Evolutionary conservation across 2,888 invertebrate genomes (phyloP).

Genomic region (Stomorhina lunata): DNA sequence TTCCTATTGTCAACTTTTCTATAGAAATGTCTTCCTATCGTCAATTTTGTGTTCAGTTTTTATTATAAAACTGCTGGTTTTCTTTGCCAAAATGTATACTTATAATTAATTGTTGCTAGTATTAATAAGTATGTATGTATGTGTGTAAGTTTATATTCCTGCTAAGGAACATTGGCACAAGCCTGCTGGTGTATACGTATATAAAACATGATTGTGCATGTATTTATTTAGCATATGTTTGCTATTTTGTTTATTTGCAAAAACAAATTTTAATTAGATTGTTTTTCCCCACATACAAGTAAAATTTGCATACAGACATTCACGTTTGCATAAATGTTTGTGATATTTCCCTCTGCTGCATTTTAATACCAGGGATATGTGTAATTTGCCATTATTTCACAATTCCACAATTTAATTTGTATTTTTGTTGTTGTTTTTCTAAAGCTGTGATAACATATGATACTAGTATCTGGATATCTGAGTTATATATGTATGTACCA

Average conservation of each 20-base stretch:
- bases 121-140: neutral
- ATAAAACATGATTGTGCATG: neutral
- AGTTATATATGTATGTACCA: no score
- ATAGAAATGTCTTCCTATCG: no score
- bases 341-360: neutral
- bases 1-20: no score
- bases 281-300: neutral
- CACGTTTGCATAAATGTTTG: no score
- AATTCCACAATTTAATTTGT: neutral
- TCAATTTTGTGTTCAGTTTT: no score
- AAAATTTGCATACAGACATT: neutral
- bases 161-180: no score
- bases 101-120: neutral
- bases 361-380: no score
- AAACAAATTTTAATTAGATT: slow-evolving; percentile 19
- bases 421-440: neutral
- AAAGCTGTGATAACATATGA: neutral
- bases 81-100: neutral
- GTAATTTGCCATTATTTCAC: no score
- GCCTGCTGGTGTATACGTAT: neutral
- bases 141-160: neutral
- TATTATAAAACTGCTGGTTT: neutral
- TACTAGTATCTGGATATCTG: no score
- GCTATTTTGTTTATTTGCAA: neutral
- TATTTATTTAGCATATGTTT: neutral